Evolutionary conservation across 2,888 invertebrate genomes (phyloP).

Genomic region (Suillia variegata): DNA sequence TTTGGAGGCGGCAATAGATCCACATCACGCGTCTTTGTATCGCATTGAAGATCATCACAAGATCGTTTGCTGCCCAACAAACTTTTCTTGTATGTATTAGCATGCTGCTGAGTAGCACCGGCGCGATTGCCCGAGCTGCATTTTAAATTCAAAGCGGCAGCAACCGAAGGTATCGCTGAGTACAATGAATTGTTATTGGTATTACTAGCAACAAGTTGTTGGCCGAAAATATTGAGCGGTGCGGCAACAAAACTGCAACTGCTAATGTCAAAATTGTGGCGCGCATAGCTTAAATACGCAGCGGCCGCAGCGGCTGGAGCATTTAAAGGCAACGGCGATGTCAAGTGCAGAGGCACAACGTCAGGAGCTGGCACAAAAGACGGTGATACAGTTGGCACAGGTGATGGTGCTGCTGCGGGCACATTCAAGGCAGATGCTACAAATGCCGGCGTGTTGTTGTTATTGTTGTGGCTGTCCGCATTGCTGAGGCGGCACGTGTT

Average conservation of each 20-base stretch:
- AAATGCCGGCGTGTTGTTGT: conserved; percentile 5
- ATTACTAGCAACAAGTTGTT: background rate
- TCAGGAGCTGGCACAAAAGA: too few relatives aligned
- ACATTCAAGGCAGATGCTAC: background rate
- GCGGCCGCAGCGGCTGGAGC: background rate
- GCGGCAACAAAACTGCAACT: background rate
- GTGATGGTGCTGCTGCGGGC: background rate
- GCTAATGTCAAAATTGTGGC: too few relatives aligned
- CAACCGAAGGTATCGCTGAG: too few relatives aligned
- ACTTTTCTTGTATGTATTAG: background rate
- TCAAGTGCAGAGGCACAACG: too few relatives aligned
- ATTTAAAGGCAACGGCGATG: too few relatives aligned
- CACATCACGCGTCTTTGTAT: conserved; percentile 10
- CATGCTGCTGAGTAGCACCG: background rate
- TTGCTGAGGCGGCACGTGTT: background rate
- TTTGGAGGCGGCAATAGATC: conserved; percentile 67
- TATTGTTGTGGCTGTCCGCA: background rate
- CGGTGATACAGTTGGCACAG: background rate
- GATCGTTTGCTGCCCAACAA: background rate
- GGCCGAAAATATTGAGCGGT: conserved; percentile 1
- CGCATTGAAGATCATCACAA: background rate
- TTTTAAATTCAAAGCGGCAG: too few relatives aligned
- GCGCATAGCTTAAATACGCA: too few relatives aligned
- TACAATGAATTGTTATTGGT: background rate
- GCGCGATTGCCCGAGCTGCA: background rate